Evolutionary conservation across 2,888 invertebrate genomes (phyloP).

Genomic region (Oxycera nigricornis): DNA sequence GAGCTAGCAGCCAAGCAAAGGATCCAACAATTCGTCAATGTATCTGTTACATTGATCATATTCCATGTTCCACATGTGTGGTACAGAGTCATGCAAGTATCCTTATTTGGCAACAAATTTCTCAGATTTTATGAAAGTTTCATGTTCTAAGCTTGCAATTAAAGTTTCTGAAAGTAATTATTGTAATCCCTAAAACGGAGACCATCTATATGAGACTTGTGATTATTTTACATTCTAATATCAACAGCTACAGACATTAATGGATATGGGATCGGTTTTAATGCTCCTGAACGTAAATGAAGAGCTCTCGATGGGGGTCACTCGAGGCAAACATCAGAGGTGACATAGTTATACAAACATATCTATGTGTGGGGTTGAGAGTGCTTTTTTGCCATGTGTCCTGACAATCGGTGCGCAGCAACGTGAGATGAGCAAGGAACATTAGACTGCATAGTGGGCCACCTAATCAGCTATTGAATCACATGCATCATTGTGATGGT

Average conservation of each 20-base stretch:
- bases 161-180: slow-evolving; percentile 45
- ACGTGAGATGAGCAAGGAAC: neutral
- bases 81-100: neutral
- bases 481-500: neutral
- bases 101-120: slow-evolving; percentile 21
- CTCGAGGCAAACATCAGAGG: slow-evolving; percentile 20
- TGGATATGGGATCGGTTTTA: slow-evolving; percentile 15
- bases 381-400: neutral
- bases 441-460: neutral
- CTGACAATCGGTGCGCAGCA: neutral
- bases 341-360: no score
- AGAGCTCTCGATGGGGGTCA: slow-evolving; percentile 6
- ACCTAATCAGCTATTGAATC: neutral
- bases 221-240: slow-evolving; percentile 6
- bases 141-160: slow-evolving; percentile 40
- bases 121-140: slow-evolving; percentile 33
- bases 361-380: no score
- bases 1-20: no score
- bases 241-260: slow-evolving; percentile 8
- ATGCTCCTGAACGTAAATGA: slow-evolving; percentile 5
- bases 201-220: neutral
- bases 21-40: no score
- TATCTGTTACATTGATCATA: no score
- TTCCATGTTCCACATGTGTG: no score
- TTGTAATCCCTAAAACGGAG: slow-evolving; percentile 39